A percentile compares a stretch with the other conserved stretches of the same genome.
These are phyloP conservation scores for Scelioninae gen. 2 DNA, from an alignment of 2,888 invertebrate species.

Conservation along the genomic window DNA sequence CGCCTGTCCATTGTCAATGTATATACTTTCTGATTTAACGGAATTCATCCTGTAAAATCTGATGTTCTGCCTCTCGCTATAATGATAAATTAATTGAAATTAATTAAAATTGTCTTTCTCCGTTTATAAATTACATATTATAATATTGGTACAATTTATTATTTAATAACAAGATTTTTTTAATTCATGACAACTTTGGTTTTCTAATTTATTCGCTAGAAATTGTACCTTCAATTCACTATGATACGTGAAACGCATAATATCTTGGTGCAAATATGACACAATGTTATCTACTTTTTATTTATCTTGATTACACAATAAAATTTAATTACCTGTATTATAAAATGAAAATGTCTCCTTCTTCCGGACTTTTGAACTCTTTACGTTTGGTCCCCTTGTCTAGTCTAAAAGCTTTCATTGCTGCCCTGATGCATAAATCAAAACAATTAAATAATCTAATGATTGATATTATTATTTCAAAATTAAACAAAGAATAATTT, in stretches of 20 bases:
- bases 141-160: too few relatives aligned
- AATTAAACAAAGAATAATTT: too few relatives aligned
- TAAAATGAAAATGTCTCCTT: conserved; percentile 39
- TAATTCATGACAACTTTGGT: too few relatives aligned
- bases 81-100: neutral
- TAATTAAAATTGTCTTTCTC: too few relatives aligned
- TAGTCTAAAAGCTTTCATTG: conserved; percentile 49
- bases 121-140: too few relatives aligned
- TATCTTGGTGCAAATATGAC: neutral
- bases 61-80: neutral
- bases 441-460: too few relatives aligned
- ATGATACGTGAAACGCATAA: too few relatives aligned
- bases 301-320: conserved; percentile 9
- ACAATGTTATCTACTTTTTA: conserved; percentile 21
- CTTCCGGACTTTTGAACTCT: conserved; percentile 46
- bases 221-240: too few relatives aligned
- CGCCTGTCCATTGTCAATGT: conserved; percentile 22
- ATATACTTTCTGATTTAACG: conserved; percentile 20
- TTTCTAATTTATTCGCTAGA: too few relatives aligned
- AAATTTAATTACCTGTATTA: conserved; percentile 28
- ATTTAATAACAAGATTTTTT: too few relatives aligned
- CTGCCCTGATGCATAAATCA: conserved; percentile 24
- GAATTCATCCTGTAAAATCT: conserved; percentile 21
- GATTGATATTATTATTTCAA: too few relatives aligned
- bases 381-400: conserved; percentile 36